Evolutionary conservation across 2,888 invertebrate species (phyloP), one percentile per base, ranked within the genome.

Genomic region (Synanthedon andrenaeformis): DNA sequence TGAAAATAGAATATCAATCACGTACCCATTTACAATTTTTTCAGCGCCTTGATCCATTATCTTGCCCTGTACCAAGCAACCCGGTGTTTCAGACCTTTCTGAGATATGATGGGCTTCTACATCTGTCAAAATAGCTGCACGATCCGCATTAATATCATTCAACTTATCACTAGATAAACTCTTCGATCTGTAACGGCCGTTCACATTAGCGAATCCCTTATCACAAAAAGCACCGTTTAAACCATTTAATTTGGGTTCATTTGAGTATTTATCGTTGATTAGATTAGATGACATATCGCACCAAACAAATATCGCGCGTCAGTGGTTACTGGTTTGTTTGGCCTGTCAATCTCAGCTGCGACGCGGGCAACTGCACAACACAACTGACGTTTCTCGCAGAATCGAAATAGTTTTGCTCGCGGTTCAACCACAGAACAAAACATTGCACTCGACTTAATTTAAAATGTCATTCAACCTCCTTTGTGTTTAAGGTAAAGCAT

Each of bases 151-250:
- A 14, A 72, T 69, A 65, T 83, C 77, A 60, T 82, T 85, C 65
- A 87, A 80, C 70, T 87, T 87, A 77, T 87, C 87, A 82, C 84
- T 82, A 45, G 87, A 86, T 62, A 87, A 76, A 81, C 87, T 87
- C 59, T 81, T 86, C 42, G 86, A 84, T 55, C 83, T 74, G 62
- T 82, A 84, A 64, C 83, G 73, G 51, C 71, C 74, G 58, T 79
- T 84, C 53, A 82, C 61, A 51, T 82, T 79, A 56, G 77, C 71
- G 55, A 82, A 70, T 65, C 73, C 76, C 67, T 80, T 86, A 73
- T 86, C 86, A 62, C 70, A 62, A 60, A 81, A 74, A 53, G 76
- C 76, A 52, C 57, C 66, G 80, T 82, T 80, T 56, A 82, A 72
- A 75, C 81, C 78, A 65, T 80, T 86, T 58, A 79, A 59, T 70